phyloP scores from a whole-genome alignment of 2,888 invertebrate species.

The Cephus pulcher region DNA sequence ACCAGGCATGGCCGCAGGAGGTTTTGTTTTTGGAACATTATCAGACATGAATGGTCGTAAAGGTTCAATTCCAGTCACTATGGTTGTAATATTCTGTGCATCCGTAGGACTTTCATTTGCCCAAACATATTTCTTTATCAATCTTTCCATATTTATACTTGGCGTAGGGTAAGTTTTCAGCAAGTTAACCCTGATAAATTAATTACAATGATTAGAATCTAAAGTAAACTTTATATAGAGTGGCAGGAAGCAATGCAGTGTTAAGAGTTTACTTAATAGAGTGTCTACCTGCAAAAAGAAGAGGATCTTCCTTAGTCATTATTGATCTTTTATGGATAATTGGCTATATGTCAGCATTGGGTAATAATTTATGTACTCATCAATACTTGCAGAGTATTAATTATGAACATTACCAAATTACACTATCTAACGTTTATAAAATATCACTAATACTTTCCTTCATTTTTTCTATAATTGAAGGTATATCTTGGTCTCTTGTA shows the following conservation, averaged over 20 bases:
- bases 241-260: slow-evolving; percentile 57
- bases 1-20: slow-evolving; percentile 61
- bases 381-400: background rate
- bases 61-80: slow-evolving; percentile 54
- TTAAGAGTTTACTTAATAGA: slow-evolving; percentile 65
- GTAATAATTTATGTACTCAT: slow-evolving; percentile 33
- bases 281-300: slow-evolving; percentile 58
- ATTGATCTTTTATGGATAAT: slow-evolving; percentile 62
- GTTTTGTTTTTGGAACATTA: slow-evolving; percentile 55
- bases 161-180: slow-evolving; percentile 62
- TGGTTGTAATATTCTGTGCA: slow-evolving; percentile 61
- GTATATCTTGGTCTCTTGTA: slow-evolving; percentile 46
- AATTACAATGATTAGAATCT: background rate
- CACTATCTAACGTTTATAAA: background rate
- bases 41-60: slow-evolving; percentile 65
- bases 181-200: slow-evolving; percentile 4
- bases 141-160: slow-evolving; percentile 60
- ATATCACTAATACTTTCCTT: background rate
- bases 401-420: background rate
- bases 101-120: slow-evolving; percentile 62
- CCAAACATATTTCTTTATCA: slow-evolving; percentile 56
- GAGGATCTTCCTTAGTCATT: slow-evolving; percentile 60
- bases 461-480: slow-evolving; percentile 25
- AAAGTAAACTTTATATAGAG: slow-evolving; percentile 43
- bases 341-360: slow-evolving; percentile 54